Base-by-base conservation (phyloP, 2,888 invertebrate species). In the Caenorhabditis japonica region DNA sequence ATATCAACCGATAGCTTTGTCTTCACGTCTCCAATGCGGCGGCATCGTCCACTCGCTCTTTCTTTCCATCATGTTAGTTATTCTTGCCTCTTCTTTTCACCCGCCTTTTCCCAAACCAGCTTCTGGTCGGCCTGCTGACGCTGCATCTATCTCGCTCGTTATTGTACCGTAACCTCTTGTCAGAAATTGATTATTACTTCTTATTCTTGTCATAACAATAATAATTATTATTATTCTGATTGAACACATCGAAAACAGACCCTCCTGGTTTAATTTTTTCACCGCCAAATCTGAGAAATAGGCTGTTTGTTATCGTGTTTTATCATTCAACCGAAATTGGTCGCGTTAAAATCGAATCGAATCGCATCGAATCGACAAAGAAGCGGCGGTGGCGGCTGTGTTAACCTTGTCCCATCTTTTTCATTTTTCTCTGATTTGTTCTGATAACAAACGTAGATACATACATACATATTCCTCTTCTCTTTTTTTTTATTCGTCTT, bases 31-130 rank as follows among this genome's bases (percentile, higher is more conserved):
- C 43, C 33, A n/a, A n/a, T n/a, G n/a, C 47, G 34, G 44, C 46
- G 33, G 41, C 49, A 39, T 21, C 64, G 39, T 47, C 55, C 47
- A 38, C 53, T 52, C 58, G 39, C 39, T 47, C 47, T 27, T 47
- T 52, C 58, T 59, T 49, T 73, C 60, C 56, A 56, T 66, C 72
- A 64, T 72, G 59, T 58, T 66, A 60, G 56, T 73, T 59, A 61
- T 59, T 66, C 58, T n/a, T n/a, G n/a, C n/a, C n/a, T n/a, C n/a
- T 66, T 55, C 64, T 52, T 46, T 60, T 59, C 56, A 41, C 53
- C 7, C 30, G 30, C 53, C 52, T 60, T 69, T 69, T 47, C 59
- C 46, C 68, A 69, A 59, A 59, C 68, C 68, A 60, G 60, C 59
- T 59, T 69, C 59, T 52, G 52, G 61, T 68, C 46, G 44, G 15